These are phyloP conservation scores for Aplidium turbinatum DNA, from an alignment of 23 tunicate species.

Conservation along the genomic window DNA sequence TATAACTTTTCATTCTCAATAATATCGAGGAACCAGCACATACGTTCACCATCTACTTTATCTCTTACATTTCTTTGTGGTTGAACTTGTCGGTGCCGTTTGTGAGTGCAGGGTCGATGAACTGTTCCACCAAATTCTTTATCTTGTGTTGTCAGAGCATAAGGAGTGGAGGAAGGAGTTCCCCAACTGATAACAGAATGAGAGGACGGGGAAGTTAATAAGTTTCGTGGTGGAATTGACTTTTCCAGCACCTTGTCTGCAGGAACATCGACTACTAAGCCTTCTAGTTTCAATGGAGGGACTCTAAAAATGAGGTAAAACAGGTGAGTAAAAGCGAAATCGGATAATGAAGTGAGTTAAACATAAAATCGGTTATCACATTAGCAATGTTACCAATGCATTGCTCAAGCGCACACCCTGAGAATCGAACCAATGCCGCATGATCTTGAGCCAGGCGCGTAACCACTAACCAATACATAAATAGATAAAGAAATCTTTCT, in stretches of 20 bases:
- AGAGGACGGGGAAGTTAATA: conserved; percentile 45
- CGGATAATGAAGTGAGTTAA: background rate
- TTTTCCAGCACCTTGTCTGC: conserved; percentile 38
- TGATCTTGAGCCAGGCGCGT: too few relatives aligned
- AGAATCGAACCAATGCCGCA: too few relatives aligned
- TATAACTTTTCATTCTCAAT: too few relatives aligned
- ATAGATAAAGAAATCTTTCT: too few relatives aligned
- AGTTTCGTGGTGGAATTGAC: conserved; percentile 21
- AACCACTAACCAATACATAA: too few relatives aligned
- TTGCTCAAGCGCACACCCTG: background rate
- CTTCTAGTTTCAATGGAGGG: conserved; percentile 40
- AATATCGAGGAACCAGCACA: too few relatives aligned
- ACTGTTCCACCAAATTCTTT: conserved; percentile 71
- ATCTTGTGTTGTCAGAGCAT: conserved; percentile 56
- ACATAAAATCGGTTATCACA: background rate
- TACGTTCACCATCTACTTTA: background rate
- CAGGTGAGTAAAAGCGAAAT: background rate
- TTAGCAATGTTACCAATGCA: background rate
- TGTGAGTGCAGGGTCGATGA: conserved; percentile 76
- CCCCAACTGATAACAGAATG: conserved; percentile 86
- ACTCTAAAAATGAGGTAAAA: conserved; percentile 39
- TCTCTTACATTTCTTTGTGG: conserved; percentile 42
- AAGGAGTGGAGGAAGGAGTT: conserved; percentile 61
- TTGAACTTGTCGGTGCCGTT: conserved; percentile 27
- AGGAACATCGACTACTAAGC: conserved; percentile 8